Percentiles rank a stretch among this genome's conserved stretches.
Conservation (phyloP, 37 sponge, comb jelly and placozoan species). For the Sycon ciliatum region DNA sequence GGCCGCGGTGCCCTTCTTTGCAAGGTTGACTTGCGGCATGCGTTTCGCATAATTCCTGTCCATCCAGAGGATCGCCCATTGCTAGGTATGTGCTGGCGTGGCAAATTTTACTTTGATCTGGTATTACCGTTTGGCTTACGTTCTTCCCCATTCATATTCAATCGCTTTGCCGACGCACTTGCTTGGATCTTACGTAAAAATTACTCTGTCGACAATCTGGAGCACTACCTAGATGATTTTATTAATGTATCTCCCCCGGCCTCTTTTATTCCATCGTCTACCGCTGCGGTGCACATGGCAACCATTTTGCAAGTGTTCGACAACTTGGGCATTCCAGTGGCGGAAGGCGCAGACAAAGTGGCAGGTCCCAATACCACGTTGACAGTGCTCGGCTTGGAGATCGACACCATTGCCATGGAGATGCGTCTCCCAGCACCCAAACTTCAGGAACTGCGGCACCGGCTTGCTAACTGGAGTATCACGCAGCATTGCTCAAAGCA, state of each 20-base stretch:
- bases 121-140: constrained; percentile 27
- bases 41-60: constrained; percentile 32
- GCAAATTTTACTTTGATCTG: constrained; percentile 8
- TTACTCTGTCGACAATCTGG: too few relatives aligned
- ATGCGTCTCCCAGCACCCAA: neutral
- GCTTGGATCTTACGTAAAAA: constrained; percentile 20
- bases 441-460: neutral
- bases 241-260: constrained; percentile 25
- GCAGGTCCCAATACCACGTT: constrained; percentile 35
- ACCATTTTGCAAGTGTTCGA: neutral
- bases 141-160: constrained; percentile 20
- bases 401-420: constrained; percentile 8
- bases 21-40: constrained; percentile 28
- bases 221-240: constrained; percentile 52
- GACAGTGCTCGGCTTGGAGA: constrained; percentile 32
- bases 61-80: constrained; percentile 29
- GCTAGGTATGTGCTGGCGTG: constrained; percentile 23
- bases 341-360: constrained; percentile 30
- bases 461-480: neutral
- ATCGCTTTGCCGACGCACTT: constrained; percentile 23
- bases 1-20: too few relatives aligned
- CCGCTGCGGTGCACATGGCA: neutral
- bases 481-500: neutral
- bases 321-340: constrained; percentile 34
- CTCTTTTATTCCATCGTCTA: constrained; percentile 2